Conservation (phyloP, 1,140 invertebrate species). For the Acromyrmex echinatior region DNA sequence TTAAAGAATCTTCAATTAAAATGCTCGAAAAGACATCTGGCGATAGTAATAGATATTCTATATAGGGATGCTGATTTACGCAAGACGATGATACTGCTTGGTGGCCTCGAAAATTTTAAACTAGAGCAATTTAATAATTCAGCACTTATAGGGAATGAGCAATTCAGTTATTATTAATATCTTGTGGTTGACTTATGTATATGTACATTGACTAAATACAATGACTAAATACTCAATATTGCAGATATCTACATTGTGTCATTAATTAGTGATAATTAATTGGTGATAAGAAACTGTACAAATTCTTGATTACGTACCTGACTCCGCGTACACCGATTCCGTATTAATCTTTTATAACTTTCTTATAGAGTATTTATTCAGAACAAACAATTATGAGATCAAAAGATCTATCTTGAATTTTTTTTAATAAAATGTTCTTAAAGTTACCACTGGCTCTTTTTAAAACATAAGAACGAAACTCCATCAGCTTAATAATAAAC, state of each 20-base stretch:
- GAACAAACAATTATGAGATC: too few species aligned
- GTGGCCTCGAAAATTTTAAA: slow-evolving; percentile 56
- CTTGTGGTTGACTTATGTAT: neutral
- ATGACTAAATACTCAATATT: slow-evolving; percentile 18
- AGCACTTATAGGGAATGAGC: slow-evolving; percentile 26
- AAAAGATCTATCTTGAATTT: neutral
- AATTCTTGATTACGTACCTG: neutral
- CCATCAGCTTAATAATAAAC: neutral
- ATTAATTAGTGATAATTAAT: neutral
- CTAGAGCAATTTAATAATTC: slow-evolving; percentile 43
- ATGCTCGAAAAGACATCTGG: neutral
- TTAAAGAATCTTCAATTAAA: slow-evolving; percentile 20
- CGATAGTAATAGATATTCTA: neutral
- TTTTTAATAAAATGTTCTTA: neutral
- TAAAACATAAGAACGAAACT: slow-evolving; percentile 20
- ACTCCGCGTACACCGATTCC: neutral
- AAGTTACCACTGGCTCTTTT: neutral
- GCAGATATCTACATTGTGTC: neutral
- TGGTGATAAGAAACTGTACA: neutral
- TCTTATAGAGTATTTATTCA: neutral
- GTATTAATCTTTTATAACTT: slow-evolving; percentile 13
- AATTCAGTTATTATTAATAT: slow-evolving; percentile 43
- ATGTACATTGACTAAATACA: too few species aligned
- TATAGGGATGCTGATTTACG: slow-evolving; percentile 34
- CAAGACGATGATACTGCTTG: slow-evolving; percentile 25